Conservation (phyloP, 2,113 vertebrate species). For the Rhynchomys soricoides region DNA sequence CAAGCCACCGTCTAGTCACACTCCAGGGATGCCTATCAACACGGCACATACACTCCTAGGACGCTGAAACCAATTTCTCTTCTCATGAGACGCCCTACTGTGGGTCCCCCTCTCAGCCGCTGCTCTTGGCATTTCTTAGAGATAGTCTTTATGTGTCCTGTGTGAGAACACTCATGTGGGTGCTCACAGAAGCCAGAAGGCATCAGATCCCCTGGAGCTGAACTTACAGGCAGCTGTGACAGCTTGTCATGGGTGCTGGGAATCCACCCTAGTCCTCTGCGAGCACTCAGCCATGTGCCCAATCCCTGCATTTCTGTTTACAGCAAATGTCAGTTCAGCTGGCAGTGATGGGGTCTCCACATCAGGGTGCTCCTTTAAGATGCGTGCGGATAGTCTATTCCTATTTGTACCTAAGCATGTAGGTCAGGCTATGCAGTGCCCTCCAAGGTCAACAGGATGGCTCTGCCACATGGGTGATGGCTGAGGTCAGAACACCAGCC, state of each 20-base stretch:
- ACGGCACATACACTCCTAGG: accelerated
- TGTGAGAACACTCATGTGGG: background rate
- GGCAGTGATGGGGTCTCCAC: background rate
- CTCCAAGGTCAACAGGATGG: background rate
- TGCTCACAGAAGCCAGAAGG: background rate
- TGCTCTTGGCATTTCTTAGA: background rate
- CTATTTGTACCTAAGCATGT: background rate
- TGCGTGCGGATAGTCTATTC: background rate
- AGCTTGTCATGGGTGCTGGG: too few relatives aligned
- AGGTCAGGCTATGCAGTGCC: background rate
- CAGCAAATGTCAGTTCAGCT: background rate
- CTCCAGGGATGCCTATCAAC: background rate
- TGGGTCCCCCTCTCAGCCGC: accelerated
- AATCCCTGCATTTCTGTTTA: background rate
- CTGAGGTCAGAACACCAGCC: background rate
- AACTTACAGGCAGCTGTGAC: background rate
- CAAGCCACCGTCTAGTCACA: background rate
- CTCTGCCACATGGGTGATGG: background rate
- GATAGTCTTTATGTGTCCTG: background rate
- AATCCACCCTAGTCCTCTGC: too few relatives aligned
- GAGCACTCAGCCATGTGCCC: background rate
- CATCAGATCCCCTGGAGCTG: background rate
- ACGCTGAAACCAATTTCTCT: too few relatives aligned
- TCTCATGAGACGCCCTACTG: background rate
- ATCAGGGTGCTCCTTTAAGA: background rate